Conservation (phyloP, 2,797 vertebrate genomes). For the Jordanella pulchra region DNA sequence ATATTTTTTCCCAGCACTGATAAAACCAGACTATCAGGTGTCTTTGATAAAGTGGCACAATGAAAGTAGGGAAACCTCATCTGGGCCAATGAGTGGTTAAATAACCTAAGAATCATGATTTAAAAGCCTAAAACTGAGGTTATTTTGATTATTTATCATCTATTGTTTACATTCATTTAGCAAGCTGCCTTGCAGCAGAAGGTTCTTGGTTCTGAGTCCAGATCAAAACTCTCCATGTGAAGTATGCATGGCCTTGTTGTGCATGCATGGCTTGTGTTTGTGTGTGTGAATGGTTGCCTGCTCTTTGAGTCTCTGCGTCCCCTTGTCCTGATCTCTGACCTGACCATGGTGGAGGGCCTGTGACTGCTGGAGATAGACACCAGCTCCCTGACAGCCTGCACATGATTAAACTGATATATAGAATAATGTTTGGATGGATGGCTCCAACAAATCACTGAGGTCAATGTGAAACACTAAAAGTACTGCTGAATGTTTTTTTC, state of each 20-base stretch:
- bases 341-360: not conserved
- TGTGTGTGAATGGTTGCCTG: not conserved
- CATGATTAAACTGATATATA: not conserved
- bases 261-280: not conserved
- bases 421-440: not conserved
- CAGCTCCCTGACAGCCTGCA: not conserved
- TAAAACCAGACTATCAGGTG: not conserved
- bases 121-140: not conserved
- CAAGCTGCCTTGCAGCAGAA: not conserved
- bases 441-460: not conserved
- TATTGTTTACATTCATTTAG: not conserved
- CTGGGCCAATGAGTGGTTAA: not conserved
- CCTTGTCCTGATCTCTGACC: not conserved
- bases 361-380: slow-evolving; percentile 5
- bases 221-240: not conserved
- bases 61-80: no score
- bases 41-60: not conserved
- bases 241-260: not conserved
- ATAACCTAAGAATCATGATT: not conserved
- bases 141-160: not conserved
- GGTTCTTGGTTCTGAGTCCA: not conserved
- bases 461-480: not conserved
- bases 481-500: not conserved
- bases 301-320: not conserved
- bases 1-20: no score